phyloP scores from a whole-genome alignment of 2,888 invertebrate genomes.

The Tipula vernalis region DNA sequence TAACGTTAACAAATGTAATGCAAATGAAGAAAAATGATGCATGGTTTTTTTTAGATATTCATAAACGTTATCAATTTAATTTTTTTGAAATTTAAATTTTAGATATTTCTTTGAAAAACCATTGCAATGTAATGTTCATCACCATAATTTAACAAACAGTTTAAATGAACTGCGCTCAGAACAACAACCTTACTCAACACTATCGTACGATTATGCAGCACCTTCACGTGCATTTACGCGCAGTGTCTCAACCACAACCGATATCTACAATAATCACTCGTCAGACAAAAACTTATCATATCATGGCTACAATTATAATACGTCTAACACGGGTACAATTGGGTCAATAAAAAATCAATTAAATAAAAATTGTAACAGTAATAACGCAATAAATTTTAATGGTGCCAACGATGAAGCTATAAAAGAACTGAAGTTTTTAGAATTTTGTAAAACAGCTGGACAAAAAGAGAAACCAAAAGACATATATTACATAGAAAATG shows the following conservation, averaged over 20 bases:
- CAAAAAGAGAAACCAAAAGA: constrained; percentile 32
- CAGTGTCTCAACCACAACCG: constrained; percentile 34
- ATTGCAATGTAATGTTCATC: constrained; percentile 30
- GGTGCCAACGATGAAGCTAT: background rate
- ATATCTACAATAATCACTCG: constrained; percentile 23
- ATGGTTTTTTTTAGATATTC: too few relatives aligned
- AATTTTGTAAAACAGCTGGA: constrained; percentile 30
- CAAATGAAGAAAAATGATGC: too few relatives aligned
- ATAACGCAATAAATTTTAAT: constrained; percentile 22
- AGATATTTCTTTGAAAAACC: constrained; percentile 33
- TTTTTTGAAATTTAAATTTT: background rate
- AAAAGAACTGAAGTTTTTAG: constrained; percentile 15
- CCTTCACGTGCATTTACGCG: constrained; percentile 32
- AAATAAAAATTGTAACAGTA: background rate
- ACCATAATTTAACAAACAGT: constrained; percentile 32
- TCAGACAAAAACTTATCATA: background rate
- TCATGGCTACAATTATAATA: background rate
- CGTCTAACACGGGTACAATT: background rate
- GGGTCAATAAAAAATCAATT: background rate
- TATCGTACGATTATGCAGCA: constrained; percentile 21
- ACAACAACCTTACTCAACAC: constrained; percentile 20
- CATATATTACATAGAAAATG: constrained; percentile 30
- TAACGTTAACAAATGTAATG: background rate
- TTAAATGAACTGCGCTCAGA: constrained; percentile 33
- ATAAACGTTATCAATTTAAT: background rate